These are phyloP conservation scores for Phymanthus crucifer DNA, from an alignment of 92 coral and sea anemone genomes.

Conservation along the genomic window DNA sequence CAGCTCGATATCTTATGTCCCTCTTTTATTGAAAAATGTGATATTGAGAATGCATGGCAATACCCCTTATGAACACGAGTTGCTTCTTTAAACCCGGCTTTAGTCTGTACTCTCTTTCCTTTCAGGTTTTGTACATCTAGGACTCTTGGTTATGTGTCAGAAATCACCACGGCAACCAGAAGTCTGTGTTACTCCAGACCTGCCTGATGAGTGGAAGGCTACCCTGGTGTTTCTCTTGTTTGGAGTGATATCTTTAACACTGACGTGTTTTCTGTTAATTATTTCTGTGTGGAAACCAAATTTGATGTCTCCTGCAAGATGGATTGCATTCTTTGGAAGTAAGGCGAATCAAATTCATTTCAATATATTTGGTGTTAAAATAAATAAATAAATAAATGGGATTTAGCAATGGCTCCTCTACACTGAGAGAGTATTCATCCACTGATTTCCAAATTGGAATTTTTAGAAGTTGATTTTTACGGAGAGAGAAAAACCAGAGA, in stretches of 20 bases:
- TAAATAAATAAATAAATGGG: not conserved
- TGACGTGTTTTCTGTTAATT: slow-evolving; percentile 72
- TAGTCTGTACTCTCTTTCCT: too few species aligned
- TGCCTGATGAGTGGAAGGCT: slow-evolving; percentile 87
- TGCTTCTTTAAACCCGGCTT: too few species aligned
- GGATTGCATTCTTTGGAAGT: slow-evolving; percentile 96
- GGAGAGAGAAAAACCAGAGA: too few species aligned
- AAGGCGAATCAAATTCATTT: slow-evolving; percentile 31
- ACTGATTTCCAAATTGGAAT: too few species aligned
- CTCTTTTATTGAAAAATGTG: too few species aligned
- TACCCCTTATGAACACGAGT: too few species aligned
- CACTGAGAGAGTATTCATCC: too few species aligned
- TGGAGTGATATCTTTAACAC: slow-evolving; percentile 77
- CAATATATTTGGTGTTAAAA: not conserved
- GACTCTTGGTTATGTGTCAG: slow-evolving; percentile 89
- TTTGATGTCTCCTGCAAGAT: slow-evolving; percentile 78
- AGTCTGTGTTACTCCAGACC: slow-evolving; percentile 80
- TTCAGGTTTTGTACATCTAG: slow-evolving; percentile 90
- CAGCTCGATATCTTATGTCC: too few species aligned
- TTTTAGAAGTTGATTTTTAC: too few species aligned
- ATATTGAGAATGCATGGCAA: too few species aligned
- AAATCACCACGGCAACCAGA: slow-evolving; percentile 79
- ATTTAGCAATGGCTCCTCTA: too few species aligned
- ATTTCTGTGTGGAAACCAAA: slow-evolving; percentile 81
- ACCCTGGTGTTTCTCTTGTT: slow-evolving; percentile 77